Conservation (phyloP, 64 coral and sea anemone species). For the Astreopora myriophthalma region DNA sequence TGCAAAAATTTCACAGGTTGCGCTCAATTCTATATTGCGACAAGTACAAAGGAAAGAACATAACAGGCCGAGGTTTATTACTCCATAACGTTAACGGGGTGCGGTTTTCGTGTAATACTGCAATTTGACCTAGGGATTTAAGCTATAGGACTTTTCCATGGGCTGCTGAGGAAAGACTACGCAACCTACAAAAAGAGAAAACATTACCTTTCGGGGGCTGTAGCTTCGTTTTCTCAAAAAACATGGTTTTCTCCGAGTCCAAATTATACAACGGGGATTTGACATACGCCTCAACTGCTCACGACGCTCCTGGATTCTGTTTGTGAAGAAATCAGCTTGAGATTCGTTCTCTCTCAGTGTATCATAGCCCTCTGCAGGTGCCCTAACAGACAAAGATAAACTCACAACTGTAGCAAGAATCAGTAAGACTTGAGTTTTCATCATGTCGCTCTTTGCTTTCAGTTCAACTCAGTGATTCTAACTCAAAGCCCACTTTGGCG, state of each 20-base stretch:
- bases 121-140: no score
- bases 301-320: slow-evolving; percentile 2
- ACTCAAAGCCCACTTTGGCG: not conserved
- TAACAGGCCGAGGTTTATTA: no score
- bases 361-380: not conserved
- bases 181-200: not conserved
- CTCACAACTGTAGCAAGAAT: not conserved
- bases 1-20: not conserved
- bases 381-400: not conserved
- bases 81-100: no score
- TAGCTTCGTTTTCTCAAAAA: not conserved
- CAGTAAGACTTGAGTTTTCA: not conserved
- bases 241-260: not conserved
- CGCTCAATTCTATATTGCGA: not conserved
- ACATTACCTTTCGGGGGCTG: not conserved
- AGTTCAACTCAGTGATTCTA: not conserved
- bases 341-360: not conserved
- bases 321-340: not conserved
- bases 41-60: not conserved
- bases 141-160: no score
- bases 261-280: not conserved
- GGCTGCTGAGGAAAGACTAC: no score
- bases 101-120: no score
- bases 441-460: not conserved
- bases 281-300: not conserved